Percentiles rank a stretch among this genome's conserved stretches.
Evolutionary conservation across 2,113 vertebrate genomes (phyloP).

Genomic region (cattle (Bos taurus)): DNA sequence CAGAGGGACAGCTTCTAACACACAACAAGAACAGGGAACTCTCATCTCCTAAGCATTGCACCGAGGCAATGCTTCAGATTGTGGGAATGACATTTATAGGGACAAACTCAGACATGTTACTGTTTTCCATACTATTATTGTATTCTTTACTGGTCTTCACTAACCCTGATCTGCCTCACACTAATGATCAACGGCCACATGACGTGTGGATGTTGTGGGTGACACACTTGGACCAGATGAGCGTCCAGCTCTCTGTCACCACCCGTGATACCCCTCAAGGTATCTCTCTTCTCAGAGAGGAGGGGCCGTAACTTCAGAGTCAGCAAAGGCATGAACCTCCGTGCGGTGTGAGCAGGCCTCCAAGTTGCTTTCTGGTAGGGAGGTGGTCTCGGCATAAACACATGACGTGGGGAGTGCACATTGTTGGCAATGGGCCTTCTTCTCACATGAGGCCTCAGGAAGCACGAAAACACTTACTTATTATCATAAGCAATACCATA

Average conservation of each 20-base stretch:
- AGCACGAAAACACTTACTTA: neutral
- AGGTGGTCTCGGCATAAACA: neutral
- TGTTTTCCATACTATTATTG: neutral
- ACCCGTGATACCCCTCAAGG: neutral
- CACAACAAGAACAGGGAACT: neutral
- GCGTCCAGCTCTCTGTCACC: neutral
- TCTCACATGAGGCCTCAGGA: neutral
- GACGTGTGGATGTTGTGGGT: neutral
- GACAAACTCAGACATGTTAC: neutral
- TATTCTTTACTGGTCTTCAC: neutral
- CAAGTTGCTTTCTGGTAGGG: neutral
- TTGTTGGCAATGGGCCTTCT: no score
- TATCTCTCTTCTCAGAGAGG: neutral
- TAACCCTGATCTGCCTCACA: neutral
- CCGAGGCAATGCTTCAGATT: neutral
- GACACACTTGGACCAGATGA: neutral
- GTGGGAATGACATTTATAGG: neutral
- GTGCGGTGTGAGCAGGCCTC: neutral
- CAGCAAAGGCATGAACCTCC: neutral
- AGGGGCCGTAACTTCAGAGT: neutral
- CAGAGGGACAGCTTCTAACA: no score
- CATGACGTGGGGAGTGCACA: neutral
- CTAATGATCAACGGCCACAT: neutral
- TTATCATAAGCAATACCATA: neutral
- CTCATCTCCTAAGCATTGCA: neutral